Evolutionary conservation across 1,140 invertebrate species (phyloP).

Genomic region (Stenopsyche tienmushanensis): DNA sequence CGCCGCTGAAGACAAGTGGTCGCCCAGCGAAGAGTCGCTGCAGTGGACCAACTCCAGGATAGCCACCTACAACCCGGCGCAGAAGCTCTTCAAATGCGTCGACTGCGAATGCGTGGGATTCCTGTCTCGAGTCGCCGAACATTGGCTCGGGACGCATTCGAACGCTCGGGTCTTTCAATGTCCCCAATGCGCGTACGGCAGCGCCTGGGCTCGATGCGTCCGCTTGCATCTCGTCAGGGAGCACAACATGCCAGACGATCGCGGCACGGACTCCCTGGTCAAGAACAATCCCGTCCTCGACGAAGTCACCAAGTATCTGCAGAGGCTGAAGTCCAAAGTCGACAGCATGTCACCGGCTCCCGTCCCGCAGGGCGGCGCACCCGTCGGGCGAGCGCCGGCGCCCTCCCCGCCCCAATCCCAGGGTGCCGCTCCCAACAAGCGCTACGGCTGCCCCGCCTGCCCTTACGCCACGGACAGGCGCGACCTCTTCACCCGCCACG

Average conservation of each 20-base stretch:
- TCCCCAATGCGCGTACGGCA: slow-evolving; percentile 71
- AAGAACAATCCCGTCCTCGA: slow-evolving; percentile 73
- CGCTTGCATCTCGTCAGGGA: slow-evolving; percentile 71
- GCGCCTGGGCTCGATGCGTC: slow-evolving; percentile 73
- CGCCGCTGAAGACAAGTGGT: slow-evolving; percentile 65
- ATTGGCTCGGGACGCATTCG: slow-evolving; percentile 80
- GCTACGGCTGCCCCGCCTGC: slow-evolving; percentile 82
- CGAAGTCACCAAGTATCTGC: slow-evolving; percentile 70
- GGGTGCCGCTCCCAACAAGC: slow-evolving; percentile 57
- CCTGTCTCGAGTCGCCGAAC: slow-evolving; percentile 75
- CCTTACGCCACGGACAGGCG: slow-evolving; percentile 88
- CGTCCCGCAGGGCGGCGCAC: slow-evolving; percentile 42
- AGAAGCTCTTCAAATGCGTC: slow-evolving; percentile 72
- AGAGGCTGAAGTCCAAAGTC: slow-evolving; percentile 65
- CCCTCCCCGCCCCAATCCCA: slow-evolving; percentile 40
- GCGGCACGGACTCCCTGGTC: slow-evolving; percentile 59
- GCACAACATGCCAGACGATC: slow-evolving; percentile 63
- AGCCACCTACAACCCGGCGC: slow-evolving; percentile 69
- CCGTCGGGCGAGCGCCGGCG: slow-evolving; percentile 41
- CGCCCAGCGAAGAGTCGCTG: slow-evolving; percentile 65
- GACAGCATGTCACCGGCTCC: slow-evolving; percentile 47
- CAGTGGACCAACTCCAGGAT: slow-evolving; percentile 72
- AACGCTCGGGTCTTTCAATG: slow-evolving; percentile 72
- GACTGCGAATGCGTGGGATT: slow-evolving; percentile 79
- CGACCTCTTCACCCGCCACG: slow-evolving; percentile 92